These are phyloP conservation scores for Girardia tigrina DNA, from an alignment of 2,888 invertebrate species.

Conservation along the genomic window DNA sequence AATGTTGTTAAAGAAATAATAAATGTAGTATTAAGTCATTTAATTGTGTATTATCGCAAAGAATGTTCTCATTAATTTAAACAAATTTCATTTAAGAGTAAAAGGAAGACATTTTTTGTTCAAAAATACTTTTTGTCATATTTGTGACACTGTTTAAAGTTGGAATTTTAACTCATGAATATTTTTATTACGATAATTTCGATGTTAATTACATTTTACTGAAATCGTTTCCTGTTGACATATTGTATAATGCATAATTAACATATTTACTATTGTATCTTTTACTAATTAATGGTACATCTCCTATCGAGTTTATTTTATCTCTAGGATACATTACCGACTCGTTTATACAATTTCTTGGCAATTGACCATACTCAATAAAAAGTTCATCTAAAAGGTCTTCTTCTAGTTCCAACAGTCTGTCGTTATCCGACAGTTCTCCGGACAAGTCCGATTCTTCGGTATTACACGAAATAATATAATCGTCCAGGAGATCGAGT, in stretches of 20 bases:
- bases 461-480: neutral
- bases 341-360: neutral
- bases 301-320: conserved; percentile 1
- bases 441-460: neutral
- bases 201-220: neutral
- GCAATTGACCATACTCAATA: neutral
- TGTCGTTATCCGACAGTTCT: neutral
- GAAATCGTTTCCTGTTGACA: neutral
- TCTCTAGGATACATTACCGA: neutral
- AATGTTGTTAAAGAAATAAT: too few species aligned
- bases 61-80: too few species aligned
- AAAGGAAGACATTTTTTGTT: neutral
- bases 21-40: too few species aligned
- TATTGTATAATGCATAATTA: neutral
- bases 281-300: neutral
- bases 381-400: neutral
- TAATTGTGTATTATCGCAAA: too few species aligned
- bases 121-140: neutral
- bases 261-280: conserved; percentile 7
- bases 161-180: conserved; percentile 10
- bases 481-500: neutral
- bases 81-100: neutral
- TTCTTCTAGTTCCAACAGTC: neutral
- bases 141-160: neutral
- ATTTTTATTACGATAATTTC: conserved; percentile 17